Evolutionary conservation across 2,113 vertebrate genomes (phyloP).

Genomic region (Morone saxatilis): DNA sequence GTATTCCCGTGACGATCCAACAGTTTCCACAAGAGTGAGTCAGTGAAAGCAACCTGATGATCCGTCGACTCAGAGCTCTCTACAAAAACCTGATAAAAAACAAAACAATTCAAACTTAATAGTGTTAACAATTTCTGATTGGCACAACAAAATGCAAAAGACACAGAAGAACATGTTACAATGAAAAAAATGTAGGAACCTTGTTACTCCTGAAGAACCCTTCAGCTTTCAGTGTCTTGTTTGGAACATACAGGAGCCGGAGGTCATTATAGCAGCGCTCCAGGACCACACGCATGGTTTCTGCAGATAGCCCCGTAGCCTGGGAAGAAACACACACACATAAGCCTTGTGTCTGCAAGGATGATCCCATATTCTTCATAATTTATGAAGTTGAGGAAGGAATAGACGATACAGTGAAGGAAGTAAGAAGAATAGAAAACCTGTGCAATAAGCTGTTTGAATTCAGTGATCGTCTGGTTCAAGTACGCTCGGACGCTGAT

Average conservation of each 20-base stretch:
- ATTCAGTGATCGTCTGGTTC: slow-evolving; percentile 95
- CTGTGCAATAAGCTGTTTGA: slow-evolving; percentile 97
- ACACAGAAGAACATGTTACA: not conserved
- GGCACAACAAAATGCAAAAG: not conserved
- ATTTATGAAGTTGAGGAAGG: not conserved
- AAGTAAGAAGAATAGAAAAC: slow-evolving; percentile 73
- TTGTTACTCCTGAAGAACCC: slow-evolving; percentile 99
- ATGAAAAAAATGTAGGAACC: slow-evolving; percentile 76
- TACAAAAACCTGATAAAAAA: slow-evolving; percentile 90
- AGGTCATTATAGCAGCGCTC: slow-evolving; percentile 98
- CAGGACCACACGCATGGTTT: slow-evolving; percentile 95
- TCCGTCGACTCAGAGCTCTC: slow-evolving; percentile 95
- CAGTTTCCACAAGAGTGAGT: slow-evolving; percentile 96
- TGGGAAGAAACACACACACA: slow-evolving; percentile 66
- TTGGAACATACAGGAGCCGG: slow-evolving; percentile 92
- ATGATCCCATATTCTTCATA: not conserved
- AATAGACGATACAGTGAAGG: not conserved
- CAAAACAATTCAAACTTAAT: not conserved
- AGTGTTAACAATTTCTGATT: not conserved
- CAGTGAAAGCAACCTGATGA: slow-evolving; percentile 90
- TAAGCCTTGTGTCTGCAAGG: not conserved
- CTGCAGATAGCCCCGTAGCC: slow-evolving; percentile 89
- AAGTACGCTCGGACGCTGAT: slow-evolving; percentile 96
- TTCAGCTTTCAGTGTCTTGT: slow-evolving; percentile 96
- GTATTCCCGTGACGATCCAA: slow-evolving; percentile 98